Base-by-base conservation (phyloP, 2,113 vertebrate genomes). In the Ascaphus truei region DNA sequence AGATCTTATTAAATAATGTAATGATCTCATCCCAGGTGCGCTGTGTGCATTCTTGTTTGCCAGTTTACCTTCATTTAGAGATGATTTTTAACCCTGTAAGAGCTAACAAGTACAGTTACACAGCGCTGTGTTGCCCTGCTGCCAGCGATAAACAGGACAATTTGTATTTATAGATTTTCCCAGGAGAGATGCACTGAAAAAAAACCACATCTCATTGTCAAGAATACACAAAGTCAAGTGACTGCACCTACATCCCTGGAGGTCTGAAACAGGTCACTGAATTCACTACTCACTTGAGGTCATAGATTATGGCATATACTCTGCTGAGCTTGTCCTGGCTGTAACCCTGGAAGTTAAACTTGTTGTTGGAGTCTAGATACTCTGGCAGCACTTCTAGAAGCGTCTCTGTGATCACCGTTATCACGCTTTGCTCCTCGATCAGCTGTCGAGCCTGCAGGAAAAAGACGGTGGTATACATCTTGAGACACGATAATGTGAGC, bases 261-360 rank as follows among this genome's bases (percentile, higher is more conserved):
- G 52, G 60, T 15, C 45, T n/a, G n/a, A n/a, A n/a, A n/a, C n/a
- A n/a, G n/a, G n/a, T n/a, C 12, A 10, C 52, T 50, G 20, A 15
- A n/a, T 16, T 26, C 6, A 7, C 27, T 33, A 80, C 86, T 79
- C 78, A 98, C 97, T 92, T 97, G 81, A 99, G 92, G 79, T 99
- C 97, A 76, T 89, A 92, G 85, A 99, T 98, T 78, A 98, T 88
- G 71, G 93, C 86, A 80, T 96, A 95, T 16, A 98, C 92, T 62
- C 96, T 87, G 68, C 81, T 84, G 76, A 98, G 71, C 83, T 95
- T 96, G 67, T 98, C 94, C 3, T 93, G 93, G 84, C 93, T 98
- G 79, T 95, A 95, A 22, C 93, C 95, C 62, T 96, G 93, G 83
- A 98, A 98, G 80, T 95, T 94, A 78, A 99, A 98, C 71, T 94